Evolutionary conservation across 2,113 vertebrate species (phyloP), one percentile per base, ranked within the genome.

Genomic region (Oreotragus oreotragus): DNA sequence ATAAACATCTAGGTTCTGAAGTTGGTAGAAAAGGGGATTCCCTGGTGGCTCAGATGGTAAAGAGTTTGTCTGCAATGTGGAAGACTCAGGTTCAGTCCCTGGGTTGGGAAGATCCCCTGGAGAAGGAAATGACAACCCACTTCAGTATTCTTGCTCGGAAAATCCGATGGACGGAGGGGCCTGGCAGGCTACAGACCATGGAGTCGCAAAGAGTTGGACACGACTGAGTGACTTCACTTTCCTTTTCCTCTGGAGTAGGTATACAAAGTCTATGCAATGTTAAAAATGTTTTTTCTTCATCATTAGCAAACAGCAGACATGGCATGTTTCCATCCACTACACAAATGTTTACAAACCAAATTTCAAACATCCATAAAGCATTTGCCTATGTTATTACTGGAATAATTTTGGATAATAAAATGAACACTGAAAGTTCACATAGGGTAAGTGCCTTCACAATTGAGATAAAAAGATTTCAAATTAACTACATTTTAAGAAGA

Each of bases 401-500:
- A 95, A 57, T 49, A 70, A 80, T 94, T 83, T 6, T 51, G 28
- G 51, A 70, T 70, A 87, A 88, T 62, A 93, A 95, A 28, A 64
- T 70, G 33, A 93, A 85, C 28, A 93, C 47, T 8, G 85, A 62
- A 90, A 87, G 19, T 60, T 2, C 27, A 84, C 9, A 53, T 9
- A 93, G 58, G 51, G 6, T 84, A 93, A 91, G 3, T 58, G 87
- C 17, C 43, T 94, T 92, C 77, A 94, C 36, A 83, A 84, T 45
- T 92, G 30, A 92, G 33, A 92, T 43, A 90, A 97, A 97, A 45
- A 84, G 25, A 92, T 62, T 23, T 97, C 39, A 21, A 91, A 92
- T 83, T 89, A 90, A 94, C 84, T 97, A 85, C 76, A 90, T 90
- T 97, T 91, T 93, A 89, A 95, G 39, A 53, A 87, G 39, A 80